Evolutionary conservation across 2,113 vertebrate genomes (phyloP), one percentile per base, ranked within the genome.

Genomic region (Axis porcinus): DNA sequence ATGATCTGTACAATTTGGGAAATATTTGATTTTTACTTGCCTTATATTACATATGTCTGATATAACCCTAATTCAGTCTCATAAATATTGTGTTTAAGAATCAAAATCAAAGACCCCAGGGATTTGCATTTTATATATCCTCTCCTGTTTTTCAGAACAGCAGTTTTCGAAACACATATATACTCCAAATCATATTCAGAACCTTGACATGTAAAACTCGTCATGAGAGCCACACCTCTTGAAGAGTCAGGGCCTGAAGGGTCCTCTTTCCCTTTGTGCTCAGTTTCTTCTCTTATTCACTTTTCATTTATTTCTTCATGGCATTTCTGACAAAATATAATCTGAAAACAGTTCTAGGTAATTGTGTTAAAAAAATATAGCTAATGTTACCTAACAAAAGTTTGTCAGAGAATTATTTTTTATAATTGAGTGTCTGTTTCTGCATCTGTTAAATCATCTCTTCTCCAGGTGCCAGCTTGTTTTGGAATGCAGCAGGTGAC

Each of bases 401-500:
- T 43, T 79, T 92, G 50, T 82, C 58, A 45, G 36, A 60, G 33
- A 50, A 40, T 91, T 81, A 58, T 70, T 94, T 95, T 81, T 54
- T 54, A 15, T 86, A 89, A 27, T 54, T 81, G n/a, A 81, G 4
- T 85, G 30, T 90, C 85, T 89, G 16, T 95, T 91, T 91, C 74
- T 84, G 5, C 64, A 11, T 84, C 23, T 70, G 10, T 52, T 82
- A 83, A 86, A 60, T 95, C 43, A 33, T 95, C 89, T 89, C 8
- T 52, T 33, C 96, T 82, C 33, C 81, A 99, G 99, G 99, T 95
- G 99, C 99, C 92, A 99, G 99, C 98, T 99, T 99, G 92, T 99
- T 99, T 97, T 99, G 99, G 99, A 99, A 98, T 57, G 33, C 98
- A 47, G 94, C 98, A 2, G 95, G 97, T 25, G 98, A 98, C 55